A percentile compares a stretch with the other conserved stretches of the same genome.
phyloP scores from a whole-genome alignment of 2,888 invertebrate species.

The Agrochola litura region DNA sequence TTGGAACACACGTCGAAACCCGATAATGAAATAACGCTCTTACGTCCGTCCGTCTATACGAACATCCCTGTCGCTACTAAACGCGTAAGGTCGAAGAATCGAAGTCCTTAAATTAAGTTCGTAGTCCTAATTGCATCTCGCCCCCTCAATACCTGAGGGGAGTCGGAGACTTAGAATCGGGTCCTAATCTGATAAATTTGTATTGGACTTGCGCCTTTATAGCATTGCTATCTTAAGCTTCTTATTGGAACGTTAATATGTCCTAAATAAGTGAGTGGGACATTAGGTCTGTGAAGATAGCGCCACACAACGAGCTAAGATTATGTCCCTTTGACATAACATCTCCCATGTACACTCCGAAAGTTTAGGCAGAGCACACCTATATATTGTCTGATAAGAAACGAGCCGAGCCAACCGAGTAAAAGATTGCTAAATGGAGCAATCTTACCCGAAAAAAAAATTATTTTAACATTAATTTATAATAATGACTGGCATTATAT shows the following conservation, averaged over 20 bases:
- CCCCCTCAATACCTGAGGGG: conserved; percentile 7
- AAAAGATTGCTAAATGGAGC: neutral
- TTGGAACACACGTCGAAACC: neutral
- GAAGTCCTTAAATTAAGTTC: conserved; percentile 28
- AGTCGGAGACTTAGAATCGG: neutral
- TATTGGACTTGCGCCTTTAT: neutral
- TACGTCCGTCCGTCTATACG: neutral
- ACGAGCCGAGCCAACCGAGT: neutral
- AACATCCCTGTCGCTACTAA: neutral
- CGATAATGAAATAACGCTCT: conserved; percentile 1
- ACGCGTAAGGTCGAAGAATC: neutral
- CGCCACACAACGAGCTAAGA: neutral
- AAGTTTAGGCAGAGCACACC: neutral
- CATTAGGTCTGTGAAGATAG: neutral
- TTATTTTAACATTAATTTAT: neutral
- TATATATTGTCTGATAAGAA: neutral
- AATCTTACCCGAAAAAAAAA: neutral
- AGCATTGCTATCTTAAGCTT: neutral
- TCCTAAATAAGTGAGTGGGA: neutral
- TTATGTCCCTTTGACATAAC: neutral
- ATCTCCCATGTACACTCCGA: neutral
- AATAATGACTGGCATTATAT: conserved; percentile 4
- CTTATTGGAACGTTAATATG: neutral
- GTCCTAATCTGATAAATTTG: conserved; percentile 22
- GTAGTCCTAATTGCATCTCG: conserved; percentile 10